Base-by-base conservation (phyloP, 1,140 invertebrate genomes). In the Drosophila fuyamai region DNA sequence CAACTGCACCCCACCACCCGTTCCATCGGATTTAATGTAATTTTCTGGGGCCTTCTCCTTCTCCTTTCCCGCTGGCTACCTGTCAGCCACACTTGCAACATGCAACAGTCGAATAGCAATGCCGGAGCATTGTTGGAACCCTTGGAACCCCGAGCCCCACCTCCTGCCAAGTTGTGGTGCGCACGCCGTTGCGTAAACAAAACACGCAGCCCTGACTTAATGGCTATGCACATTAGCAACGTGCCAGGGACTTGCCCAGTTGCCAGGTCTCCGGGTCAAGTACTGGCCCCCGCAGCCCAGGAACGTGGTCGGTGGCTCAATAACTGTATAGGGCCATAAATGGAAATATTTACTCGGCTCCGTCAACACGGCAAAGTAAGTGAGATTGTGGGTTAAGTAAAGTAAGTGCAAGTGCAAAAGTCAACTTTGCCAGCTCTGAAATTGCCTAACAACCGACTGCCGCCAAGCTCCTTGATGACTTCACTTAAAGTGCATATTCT, bases 201-300 rank as follows among this genome's bases (percentile, higher is more conserved):
- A 89, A 89, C 84, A 89, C 84, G 84, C 84, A 89, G 73, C 76
- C 29, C 79, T 65, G 76, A 83, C 84, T 81, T 89, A 89, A 88
- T 88, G 84, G 84, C 84, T 76, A 77, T 80, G 84, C 77, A 88
- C 84, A 88, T 88, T 88, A 88, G 84, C 84, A 88, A 77, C 80
- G 76, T 88, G 83, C 79, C 83, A 83, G 62, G 65, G 61, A 53
- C 75, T 66, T 58, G 58, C 50, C 60, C 43, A 50, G 65, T 44
- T 36, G 43, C 67, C 46, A 60, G 56, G 57, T 53, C 48, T 43
- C 51, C 50, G 56, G 78, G 82, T 86, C 82, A 86, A 86, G 82
- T 86, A 77, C 48, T 32, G 8, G 29, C 29, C 68, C 48, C 44
- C 48, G 51, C 14, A 73, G 51, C 70, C 46, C 41, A 35, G 44